Evolutionary conservation across 2,888 invertebrate genomes (phyloP).

Genomic region (Oscheius onirici): DNA sequence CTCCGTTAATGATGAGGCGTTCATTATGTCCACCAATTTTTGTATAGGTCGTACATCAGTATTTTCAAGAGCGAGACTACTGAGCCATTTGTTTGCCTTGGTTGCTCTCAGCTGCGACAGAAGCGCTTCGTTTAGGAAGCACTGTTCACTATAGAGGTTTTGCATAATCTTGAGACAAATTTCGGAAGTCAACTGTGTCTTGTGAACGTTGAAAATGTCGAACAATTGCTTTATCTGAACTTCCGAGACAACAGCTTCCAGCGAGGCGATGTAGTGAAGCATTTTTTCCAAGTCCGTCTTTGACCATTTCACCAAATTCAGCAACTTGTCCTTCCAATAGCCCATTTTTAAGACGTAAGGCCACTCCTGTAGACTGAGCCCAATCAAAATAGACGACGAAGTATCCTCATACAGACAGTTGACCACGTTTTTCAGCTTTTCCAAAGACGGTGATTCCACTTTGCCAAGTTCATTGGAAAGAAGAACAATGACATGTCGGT

Average conservation of each 20-base stretch:
- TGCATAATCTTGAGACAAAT: conserved; percentile 5
- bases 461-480: neutral
- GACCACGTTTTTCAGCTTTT: neutral
- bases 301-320: neutral
- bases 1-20: neutral
- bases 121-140: neutral
- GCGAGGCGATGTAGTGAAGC: neutral
- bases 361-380: neutral
- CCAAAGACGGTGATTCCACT: neutral
- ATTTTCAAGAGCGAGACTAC: neutral
- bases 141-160: conserved; percentile 8
- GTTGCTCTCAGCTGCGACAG: neutral
- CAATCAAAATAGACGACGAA: neutral
- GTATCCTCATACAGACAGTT: neutral
- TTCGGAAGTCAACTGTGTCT: neutral
- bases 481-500: neutral
- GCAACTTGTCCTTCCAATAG: conserved; percentile 5
- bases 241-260: neutral
- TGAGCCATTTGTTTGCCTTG: neutral
- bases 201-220: neutral
- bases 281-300: neutral
- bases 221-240: neutral
- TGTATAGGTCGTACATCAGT: neutral
- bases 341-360: conserved; percentile 12
- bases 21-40: neutral